Base-by-base conservation (phyloP, 2,113 vertebrate species). In the Ramphastos sulfuratus region DNA sequence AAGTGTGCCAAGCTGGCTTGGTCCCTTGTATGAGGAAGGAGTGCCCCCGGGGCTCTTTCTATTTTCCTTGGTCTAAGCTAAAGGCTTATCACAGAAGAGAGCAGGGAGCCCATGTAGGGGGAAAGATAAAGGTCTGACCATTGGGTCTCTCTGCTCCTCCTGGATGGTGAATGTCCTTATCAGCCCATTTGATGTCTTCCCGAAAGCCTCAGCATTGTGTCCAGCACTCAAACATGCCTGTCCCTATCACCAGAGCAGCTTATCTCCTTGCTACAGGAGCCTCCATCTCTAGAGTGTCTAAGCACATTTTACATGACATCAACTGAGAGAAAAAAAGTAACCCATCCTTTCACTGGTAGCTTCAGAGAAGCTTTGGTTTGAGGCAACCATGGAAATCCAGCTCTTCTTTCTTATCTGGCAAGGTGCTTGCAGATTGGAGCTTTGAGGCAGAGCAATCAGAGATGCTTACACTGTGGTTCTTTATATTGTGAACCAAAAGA, bases 261-360 rank as follows among this genome's bases (percentile, higher is more conserved):
- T 96, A 96, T 96, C 96, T 95, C 66, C 69, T 85, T 82, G 74
- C 81, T 70, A 94, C 95, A 96, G 95, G 55, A 95, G 59, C 59
- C 54, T 76, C 94, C 92, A 92, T 91, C 91, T 92, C 92, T 33
- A 6, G 86, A 82, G 89, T 61, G 54, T 66, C 86, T 84, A 94
- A 94, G 81, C 77, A 33, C 89, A 82, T 94, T 95, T 94, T 94
- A 70, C 89, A 93, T 85, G 96, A 77, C 86, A 92, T 85, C 83
- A 85, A 73, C 73, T 83, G 70, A 87, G 86, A 84, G 94, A 93
- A 93, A 80, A 80, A 95, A 95, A 95, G 90, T 93, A 61, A 61
- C 23, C 70, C 1, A 0, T 79, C 81, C 46, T 92, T 75, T 90
- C 74, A 42, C 50, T 44, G 83, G 59, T 63, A 5, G 94, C 77